Base-by-base conservation (phyloP, 2,888 invertebrate species). In the Drosophila koepferae region DNA sequence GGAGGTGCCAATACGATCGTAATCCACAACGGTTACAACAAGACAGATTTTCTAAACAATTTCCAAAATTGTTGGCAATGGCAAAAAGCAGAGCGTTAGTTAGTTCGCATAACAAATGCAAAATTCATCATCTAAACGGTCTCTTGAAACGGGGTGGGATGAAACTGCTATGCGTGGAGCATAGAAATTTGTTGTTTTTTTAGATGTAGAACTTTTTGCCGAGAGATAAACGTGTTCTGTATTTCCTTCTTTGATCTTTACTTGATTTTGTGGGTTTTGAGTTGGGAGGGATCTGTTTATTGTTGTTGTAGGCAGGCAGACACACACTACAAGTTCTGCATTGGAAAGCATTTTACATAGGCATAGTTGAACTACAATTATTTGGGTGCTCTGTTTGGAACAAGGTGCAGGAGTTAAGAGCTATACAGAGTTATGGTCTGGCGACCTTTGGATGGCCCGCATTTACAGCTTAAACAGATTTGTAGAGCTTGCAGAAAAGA, bases 1-100 rank as follows among this genome's bases (percentile, higher is more conserved):
- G 91, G 99, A 99, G 68, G 99, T 99, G 81, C 99, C 99, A 94
- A 99, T 99, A 94, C 99, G 97, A 95, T 99, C 99, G 94, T 99
- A 99, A 94, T 99, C 99, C 94, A 99, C 99, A 93, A 99, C 99
- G 77, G 99, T 99, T 92, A 99, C 97, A 94, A 98, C 97, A 95
- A 99, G 95, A 94, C 99, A 98, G 93, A 99, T 99, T 97, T 99
- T 99, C 99, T 99, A 92, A 40, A 71, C 51, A 67, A 63, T 75
- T 63, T 49, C 62, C 62, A 63, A 73, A 73, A 60, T 48, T 40
- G 66, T 73, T 46, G 63, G 63, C 48, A 74, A 59, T 66, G 66
- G 60, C 62, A 60, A 74, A 67, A 68, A 62, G 65, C 10, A 66
- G 51, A 43, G 43, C 28, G 36, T 63, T 70, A 70, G 78, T 90